Percentiles rank a stretch among this genome's conserved stretches.
These are phyloP conservation scores for Herminia tarsipennalis DNA, from an alignment of 2,888 invertebrate genomes.

Conservation along the genomic window DNA sequence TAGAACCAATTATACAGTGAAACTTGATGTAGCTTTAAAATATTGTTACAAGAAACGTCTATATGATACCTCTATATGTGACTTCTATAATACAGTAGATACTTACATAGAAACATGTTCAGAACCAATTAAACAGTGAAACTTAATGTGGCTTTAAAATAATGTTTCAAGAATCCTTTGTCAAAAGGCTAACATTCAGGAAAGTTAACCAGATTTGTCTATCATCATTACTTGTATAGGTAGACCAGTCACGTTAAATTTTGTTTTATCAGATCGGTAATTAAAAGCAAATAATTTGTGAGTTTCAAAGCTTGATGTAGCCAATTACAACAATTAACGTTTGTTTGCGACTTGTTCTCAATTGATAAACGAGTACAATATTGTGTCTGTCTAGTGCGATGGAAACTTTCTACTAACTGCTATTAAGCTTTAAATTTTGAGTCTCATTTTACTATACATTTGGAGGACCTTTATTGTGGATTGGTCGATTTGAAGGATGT, in stretches of 20 bases:
- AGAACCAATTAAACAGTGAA: too few relatives aligned
- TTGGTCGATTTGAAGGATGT: too few relatives aligned
- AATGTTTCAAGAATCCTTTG: too few relatives aligned
- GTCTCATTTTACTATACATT: background rate
- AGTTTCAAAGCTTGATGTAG: constrained; percentile 17
- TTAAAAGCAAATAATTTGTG: constrained; percentile 26
- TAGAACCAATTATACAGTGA: too few relatives aligned
- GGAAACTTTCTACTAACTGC: constrained; percentile 8
- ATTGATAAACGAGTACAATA: constrained; percentile 31
- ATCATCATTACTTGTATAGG: background rate
- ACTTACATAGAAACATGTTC: too few relatives aligned
- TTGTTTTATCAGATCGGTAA: constrained; percentile 24
- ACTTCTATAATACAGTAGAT: too few relatives aligned
- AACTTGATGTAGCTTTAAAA: too few relatives aligned
- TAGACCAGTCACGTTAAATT: background rate
- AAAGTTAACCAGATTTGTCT: too few relatives aligned
- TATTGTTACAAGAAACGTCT: too few relatives aligned
- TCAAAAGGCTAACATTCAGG: too few relatives aligned
- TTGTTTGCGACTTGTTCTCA: constrained; percentile 29
- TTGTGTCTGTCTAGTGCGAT: constrained; percentile 8
- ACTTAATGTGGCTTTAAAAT: too few relatives aligned
- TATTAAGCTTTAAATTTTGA: background rate
- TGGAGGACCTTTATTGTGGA: background rate
- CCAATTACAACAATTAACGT: constrained; percentile 36
- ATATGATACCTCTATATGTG: too few relatives aligned